phyloP scores from a whole-genome alignment of 2,113 vertebrate species.

The Lasiurus borealis region DNA sequence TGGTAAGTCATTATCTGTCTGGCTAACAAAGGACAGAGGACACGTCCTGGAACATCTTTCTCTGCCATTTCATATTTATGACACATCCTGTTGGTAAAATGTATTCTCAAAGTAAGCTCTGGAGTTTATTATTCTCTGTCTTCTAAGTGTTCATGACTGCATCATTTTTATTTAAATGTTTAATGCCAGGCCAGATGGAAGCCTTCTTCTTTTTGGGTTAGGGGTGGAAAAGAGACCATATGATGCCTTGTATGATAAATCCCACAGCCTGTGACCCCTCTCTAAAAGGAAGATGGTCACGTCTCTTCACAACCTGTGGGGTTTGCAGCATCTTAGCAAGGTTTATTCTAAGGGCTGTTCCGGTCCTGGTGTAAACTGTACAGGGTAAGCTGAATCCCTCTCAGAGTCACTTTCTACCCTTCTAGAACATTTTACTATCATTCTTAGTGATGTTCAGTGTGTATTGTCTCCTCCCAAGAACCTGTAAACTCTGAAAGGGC shows the following conservation, averaged over 20 bases:
- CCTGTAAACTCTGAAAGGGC: not conserved
- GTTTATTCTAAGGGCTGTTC: not conserved
- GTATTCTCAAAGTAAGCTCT: conserved; percentile 80
- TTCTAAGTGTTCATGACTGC: conserved; percentile 80
- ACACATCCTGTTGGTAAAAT: conserved; percentile 79
- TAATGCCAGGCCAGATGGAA: conserved; percentile 62
- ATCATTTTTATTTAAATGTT: conserved; percentile 73
- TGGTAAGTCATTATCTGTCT: conserved; percentile 84
- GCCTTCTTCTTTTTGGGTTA: conserved; percentile 76
- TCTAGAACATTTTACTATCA: not conserved
- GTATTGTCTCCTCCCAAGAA: not conserved
- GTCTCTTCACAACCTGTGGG: not conserved
- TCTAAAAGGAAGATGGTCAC: not conserved
- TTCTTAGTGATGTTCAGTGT: not conserved
- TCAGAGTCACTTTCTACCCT: not conserved
- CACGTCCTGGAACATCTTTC: conserved; percentile 73
- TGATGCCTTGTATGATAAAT: conserved; percentile 9
- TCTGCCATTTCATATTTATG: conserved; percentile 77
- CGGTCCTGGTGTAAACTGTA: not conserved
- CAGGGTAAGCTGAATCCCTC: not conserved
- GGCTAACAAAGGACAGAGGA: conserved; percentile 82
- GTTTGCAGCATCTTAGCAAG: not conserved
- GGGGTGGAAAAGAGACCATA: conserved; percentile 67
- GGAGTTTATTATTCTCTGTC: conserved; percentile 85
- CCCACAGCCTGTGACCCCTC: not conserved